Evolutionary conservation across 1,140 invertebrate species (phyloP).

Genomic region (Drosophila paulistorum): DNA sequence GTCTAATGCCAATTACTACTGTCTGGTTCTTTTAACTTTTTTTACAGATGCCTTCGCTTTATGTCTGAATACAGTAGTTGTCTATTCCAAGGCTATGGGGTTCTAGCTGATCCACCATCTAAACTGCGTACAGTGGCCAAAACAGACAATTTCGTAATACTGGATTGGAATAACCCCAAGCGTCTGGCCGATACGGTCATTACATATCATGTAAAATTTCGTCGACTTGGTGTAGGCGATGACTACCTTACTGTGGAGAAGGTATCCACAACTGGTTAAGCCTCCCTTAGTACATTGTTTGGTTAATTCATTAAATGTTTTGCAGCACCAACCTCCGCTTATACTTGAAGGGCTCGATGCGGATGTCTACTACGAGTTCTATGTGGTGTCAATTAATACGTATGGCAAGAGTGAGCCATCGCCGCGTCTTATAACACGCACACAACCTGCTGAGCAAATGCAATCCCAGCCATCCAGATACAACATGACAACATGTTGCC

Average conservation of each 20-base stretch:
- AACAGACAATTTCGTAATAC: conserved; percentile 89
- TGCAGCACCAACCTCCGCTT: conserved; percentile 87
- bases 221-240: conserved; percentile 84
- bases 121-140: conserved; percentile 88
- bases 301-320: conserved; percentile 72
- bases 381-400: conserved; percentile 90
- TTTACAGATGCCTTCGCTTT: conserved; percentile 89
- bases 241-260: conserved; percentile 85
- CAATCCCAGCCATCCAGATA: conserved; percentile 83
- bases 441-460: conserved; percentile 83
- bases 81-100: conserved; percentile 91
- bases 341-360: conserved; percentile 89
- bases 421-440: conserved; percentile 89
- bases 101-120: conserved; percentile 88
- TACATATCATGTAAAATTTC: conserved; percentile 88
- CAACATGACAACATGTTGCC: conserved; percentile 91
- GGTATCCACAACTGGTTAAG: conserved; percentile 66
- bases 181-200: conserved; percentile 88
- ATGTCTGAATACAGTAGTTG: conserved; percentile 92
- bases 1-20: conserved; percentile 47
- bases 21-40: not conserved
- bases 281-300: conserved; percentile 16
- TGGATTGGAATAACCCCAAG: conserved; percentile 90
- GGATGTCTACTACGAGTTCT: conserved; percentile 91
- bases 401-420: conserved; percentile 91